Evolutionary conservation across 2,888 invertebrate species (phyloP), one percentile per base, ranked within the genome.

Genomic region (Gastrophysa polygoni): DNA sequence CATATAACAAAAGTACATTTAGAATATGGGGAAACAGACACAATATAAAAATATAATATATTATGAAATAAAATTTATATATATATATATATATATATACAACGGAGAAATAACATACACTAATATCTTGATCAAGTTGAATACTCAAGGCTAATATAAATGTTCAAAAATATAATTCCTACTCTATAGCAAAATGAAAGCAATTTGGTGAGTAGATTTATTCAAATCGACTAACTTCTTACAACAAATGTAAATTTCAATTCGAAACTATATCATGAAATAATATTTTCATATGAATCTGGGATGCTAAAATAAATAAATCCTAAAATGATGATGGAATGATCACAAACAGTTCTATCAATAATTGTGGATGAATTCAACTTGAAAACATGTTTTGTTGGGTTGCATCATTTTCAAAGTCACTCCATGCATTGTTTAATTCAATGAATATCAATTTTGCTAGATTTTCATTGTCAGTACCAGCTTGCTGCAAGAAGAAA

Each of bases 401-500:
- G 69, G 91, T 87, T 63, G 89, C 84, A 81, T 93, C 93, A 77
- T 89, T 91, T 80, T 96, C 96, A 82, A 99, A 99, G 79, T 97
- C 95, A 74, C 91, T 92, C 97, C 98, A 99, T 17, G 98, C 98
- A 80, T 98, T 98, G 83, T 98, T 99, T 70, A 99, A 85, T 83
- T 99, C 98, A 90, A 98, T 96, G 83, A 99, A 99, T 77, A 99
- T 95, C 80, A 97, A 84, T 83, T 95, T 96, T 7, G 99, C 98
- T 73, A 98, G 85, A 72, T 91, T 90, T 82, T 98, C 96, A 79
- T 98, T 92, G 21, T 91, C 89, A 2, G 94, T 94, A 29, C 96
- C 97, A 77, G 91, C 89, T 89, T 96, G 93, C 97, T 98, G 84
- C 2, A 76, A 76, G 59, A 56, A 63, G 61, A 47, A 66, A 29